Evolutionary conservation across 2,113 vertebrate genomes (phyloP).

Genomic region (Trematomus loennbergii): DNA sequence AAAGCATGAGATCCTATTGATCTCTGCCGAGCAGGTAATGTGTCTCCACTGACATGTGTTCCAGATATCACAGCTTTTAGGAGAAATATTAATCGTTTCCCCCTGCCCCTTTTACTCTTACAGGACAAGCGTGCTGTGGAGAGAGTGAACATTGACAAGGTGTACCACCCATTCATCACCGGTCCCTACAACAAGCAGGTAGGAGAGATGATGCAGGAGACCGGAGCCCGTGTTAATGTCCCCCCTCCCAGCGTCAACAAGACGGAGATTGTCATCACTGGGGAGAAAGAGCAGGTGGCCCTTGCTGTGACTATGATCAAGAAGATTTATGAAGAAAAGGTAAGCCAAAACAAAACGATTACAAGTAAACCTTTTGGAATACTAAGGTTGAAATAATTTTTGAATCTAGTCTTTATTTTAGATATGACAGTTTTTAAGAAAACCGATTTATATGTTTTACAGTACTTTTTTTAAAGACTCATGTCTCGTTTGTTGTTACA

Average conservation of each 20-base stretch:
- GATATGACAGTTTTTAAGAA: too few relatives aligned
- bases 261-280: constrained; percentile 97
- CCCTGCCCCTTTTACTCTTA: not conserved
- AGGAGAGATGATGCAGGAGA: constrained; percentile 96
- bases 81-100: not conserved
- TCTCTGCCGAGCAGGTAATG: constrained; percentile 97
- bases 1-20: constrained; percentile 96
- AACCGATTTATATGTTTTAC: too few relatives aligned
- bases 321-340: constrained; percentile 97
- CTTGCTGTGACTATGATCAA: constrained; percentile 93
- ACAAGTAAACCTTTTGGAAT: too few relatives aligned
- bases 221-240: constrained; percentile 95
- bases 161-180: constrained; percentile 98
- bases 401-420: too few relatives aligned
- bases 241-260: constrained; percentile 97
- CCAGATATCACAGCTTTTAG: not conserved
- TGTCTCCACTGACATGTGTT: not conserved
- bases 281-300: constrained; percentile 97
- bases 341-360: constrained; percentile 54
- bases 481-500: too few relatives aligned
- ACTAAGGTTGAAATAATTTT: too few relatives aligned
- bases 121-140: constrained; percentile 99
- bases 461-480: too few relatives aligned
- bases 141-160: constrained; percentile 96
- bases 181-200: constrained; percentile 94